Base-by-base conservation (phyloP, 64 coral and sea anemone genomes). In the Acropora yongei region DNA sequence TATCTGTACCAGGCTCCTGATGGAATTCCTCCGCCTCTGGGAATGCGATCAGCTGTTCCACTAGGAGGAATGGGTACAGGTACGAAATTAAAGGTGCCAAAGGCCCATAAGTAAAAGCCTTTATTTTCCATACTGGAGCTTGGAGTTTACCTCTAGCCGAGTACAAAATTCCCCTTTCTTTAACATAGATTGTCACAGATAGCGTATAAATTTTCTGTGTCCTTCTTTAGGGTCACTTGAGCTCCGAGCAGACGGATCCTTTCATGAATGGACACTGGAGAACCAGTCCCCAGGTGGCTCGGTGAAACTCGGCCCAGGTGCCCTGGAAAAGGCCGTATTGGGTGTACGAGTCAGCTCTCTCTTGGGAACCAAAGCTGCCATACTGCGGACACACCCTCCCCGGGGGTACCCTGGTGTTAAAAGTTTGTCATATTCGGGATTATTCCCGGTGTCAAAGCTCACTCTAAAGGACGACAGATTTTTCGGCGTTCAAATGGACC, bases 221-320 rank as follows among this genome's bases (percentile, higher is more conserved):
- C 55, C 68, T 39, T 71, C 68, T 5, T 71, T 17, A 97, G 95
- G 95, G 68, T 94, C 95, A 9, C 88, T 97, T 58, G 95, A 97
- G 89, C 75, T 97, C 41, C 65, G 95, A 61, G 95, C 95, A 47
- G 95, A 97, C 77, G 95, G 95, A 2, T 68, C 95, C 43, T 91
- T 97, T 41, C 86, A 63, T 75, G 95, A 97, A 48, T 97, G 95
- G 95, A 97, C 95, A 14, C 77, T 97, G 49, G 95, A 94, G 74
- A 97, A 97, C 78, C 95, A 97, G 78, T 97, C 95, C 13, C 95
- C 95, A 41, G 95, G 95, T 88, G 95, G 95, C 47, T 97, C 95
- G 39, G 95, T 82, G 9, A 97, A 97, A 67, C 87, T 97, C 41
- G 87, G 95, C 43, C 88, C 76, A 47, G 84, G 89, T 50, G 92